Conservation (phyloP, 2,888 invertebrate species). For the Phoenoteleia sp. region DNA sequence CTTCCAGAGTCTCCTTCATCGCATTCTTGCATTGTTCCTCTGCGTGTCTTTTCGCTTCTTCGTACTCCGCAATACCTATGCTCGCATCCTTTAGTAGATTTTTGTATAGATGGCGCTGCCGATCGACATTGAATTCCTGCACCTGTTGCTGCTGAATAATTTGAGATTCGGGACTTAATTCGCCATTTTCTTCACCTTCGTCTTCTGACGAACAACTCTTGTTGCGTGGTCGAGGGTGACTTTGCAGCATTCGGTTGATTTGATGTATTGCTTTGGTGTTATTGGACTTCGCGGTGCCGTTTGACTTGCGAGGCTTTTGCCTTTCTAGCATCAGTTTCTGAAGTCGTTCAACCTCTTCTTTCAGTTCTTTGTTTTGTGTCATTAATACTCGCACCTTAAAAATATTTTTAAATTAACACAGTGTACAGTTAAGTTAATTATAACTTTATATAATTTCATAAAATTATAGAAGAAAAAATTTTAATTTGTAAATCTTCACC, state of each 20-base stretch:
- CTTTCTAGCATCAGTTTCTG: constrained; percentile 89
- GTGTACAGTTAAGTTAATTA: too few relatives aligned
- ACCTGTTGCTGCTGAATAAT: constrained; percentile 18
- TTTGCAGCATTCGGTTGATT: constrained; percentile 90
- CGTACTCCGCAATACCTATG: constrained; percentile 75
- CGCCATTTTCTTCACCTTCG: constrained; percentile 56
- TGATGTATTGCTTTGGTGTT: constrained; percentile 92
- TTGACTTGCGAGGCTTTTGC: constrained; percentile 87
- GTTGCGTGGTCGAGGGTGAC: constrained; percentile 65
- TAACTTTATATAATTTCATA: background rate
- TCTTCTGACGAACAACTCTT: constrained; percentile 76
- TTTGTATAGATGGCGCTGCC: constrained; percentile 82
- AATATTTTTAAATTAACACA: too few relatives aligned
- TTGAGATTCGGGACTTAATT: constrained; percentile 5
- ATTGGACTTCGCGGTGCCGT: constrained; percentile 88
- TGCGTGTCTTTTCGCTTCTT: constrained; percentile 68
- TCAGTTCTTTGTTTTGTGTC: constrained; percentile 90
- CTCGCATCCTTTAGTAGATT: constrained; percentile 82
- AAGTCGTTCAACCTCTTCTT: constrained; percentile 90
- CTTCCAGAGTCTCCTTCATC: constrained; percentile 51
- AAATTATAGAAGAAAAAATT: background rate
- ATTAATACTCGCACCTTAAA: constrained; percentile 89
- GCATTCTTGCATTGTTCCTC: constrained; percentile 39
- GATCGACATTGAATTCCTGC: constrained; percentile 74
- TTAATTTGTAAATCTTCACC: constrained; percentile 76